Evolutionary conservation across 2,113 vertebrate genomes (phyloP).

Genomic region (Salvelinus sp.): DNA sequence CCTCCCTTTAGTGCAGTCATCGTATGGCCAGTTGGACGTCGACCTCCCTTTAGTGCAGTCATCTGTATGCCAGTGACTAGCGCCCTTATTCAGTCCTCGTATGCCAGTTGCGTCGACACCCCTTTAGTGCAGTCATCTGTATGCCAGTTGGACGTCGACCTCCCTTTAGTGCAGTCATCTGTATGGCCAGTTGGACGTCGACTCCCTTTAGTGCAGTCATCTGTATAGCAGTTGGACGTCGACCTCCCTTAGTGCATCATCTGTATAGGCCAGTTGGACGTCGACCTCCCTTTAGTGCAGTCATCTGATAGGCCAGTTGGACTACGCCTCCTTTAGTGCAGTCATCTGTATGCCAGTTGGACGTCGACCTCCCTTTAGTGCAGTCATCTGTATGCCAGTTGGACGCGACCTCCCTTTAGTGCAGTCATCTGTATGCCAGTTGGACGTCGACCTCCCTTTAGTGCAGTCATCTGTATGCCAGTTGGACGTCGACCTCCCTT

Average conservation of each 20-base stretch:
- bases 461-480: too few relatives aligned
- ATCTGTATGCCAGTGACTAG: too few relatives aligned
- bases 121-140: too few relatives aligned
- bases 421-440: too few relatives aligned
- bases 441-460: too few relatives aligned
- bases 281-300: not conserved
- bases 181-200: not conserved
- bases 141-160: not conserved
- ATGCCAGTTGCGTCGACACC: not conserved
- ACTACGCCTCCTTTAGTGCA: not conserved
- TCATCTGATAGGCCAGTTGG: too few relatives aligned
- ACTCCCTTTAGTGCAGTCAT: not conserved
- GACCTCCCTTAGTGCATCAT: not conserved
- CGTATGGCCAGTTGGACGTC: not conserved
- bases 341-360: too few relatives aligned
- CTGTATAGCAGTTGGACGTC: not conserved
- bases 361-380: not conserved
- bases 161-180: not conserved
- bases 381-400: too few relatives aligned
- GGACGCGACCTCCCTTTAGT: not conserved
- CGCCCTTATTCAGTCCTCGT: too few relatives aligned
- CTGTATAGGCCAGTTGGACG: not conserved
- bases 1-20: not conserved
- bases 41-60: not conserved
- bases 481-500: too few relatives aligned